Evolutionary conservation across 1,140 invertebrate species (phyloP).

Genomic region (Danaus melanippus): DNA sequence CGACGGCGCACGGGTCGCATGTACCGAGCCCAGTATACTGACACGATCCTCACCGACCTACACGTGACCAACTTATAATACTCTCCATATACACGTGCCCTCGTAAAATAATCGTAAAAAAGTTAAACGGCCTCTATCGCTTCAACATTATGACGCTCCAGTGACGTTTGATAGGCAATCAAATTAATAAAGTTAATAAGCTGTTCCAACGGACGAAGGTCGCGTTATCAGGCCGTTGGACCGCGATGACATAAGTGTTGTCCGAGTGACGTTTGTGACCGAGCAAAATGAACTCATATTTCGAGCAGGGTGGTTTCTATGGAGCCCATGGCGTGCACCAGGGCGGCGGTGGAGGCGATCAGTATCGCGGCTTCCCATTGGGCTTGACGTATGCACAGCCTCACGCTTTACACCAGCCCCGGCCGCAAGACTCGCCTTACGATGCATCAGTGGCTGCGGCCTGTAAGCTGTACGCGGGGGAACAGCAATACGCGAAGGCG

Average conservation of each 20-base stretch:
- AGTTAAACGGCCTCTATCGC: constrained; percentile 67
- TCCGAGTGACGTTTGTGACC: constrained; percentile 58
- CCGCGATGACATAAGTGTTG: constrained; percentile 67
- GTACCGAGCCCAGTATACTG: constrained; percentile 24
- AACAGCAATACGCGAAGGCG: constrained; percentile 77
- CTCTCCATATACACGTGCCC: constrained; percentile 48
- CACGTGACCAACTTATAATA: constrained; percentile 58
- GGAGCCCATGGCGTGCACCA: constrained; percentile 88
- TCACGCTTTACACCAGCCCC: constrained; percentile 82
- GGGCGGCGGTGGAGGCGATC: constrained; percentile 77
- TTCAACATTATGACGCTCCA: constrained; percentile 66
- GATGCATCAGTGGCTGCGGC: constrained; percentile 89
- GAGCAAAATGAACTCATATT: constrained; percentile 92
- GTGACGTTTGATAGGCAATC: constrained; percentile 70
- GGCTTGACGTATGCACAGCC: constrained; percentile 90
- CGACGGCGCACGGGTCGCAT: constrained; percentile 38
- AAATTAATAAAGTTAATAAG: constrained; percentile 67
- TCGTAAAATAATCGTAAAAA: constrained; percentile 73
- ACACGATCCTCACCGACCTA: constrained; percentile 13
- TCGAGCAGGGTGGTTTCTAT: constrained; percentile 95
- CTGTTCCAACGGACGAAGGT: constrained; percentile 48
- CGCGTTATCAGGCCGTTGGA: constrained; percentile 62
- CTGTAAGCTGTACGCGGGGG: constrained; percentile 86
- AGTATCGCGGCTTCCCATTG: constrained; percentile 86
- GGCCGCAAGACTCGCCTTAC: constrained; percentile 90